These are phyloP conservation scores for Halcyon malimbica DNA, from an alignment of 2,113 vertebrate genomes.

Conservation along the genomic window DNA sequence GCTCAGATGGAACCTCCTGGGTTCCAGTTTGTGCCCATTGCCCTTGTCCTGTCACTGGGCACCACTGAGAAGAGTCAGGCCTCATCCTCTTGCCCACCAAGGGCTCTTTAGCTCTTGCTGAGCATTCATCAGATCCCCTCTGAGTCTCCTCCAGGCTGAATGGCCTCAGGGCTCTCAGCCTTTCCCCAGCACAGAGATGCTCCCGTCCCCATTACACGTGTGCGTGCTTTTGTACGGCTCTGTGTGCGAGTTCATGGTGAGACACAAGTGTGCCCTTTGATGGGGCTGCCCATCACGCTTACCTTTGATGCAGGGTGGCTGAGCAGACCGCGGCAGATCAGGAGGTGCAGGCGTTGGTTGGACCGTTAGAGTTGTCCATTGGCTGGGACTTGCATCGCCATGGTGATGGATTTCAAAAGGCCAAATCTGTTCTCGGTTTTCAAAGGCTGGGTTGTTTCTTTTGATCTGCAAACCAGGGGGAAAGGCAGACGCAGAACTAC, in stretches of 20 bases:
- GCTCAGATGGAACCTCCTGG: background rate
- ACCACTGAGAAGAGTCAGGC: background rate
- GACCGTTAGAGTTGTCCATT: background rate
- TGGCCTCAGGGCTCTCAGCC: background rate
- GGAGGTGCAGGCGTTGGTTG: rapidly evolving
- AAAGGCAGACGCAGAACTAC: background rate
- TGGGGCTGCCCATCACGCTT: background rate
- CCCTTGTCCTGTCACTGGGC: background rate
- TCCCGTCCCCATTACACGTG: background rate
- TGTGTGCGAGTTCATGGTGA: rapidly evolving
- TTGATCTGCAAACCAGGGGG: background rate
- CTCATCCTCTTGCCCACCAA: background rate
- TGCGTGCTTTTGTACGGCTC: background rate
- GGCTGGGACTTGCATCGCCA: background rate
- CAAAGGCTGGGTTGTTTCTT: constrained; percentile 35
- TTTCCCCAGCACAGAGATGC: background rate
- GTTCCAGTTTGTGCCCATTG: background rate
- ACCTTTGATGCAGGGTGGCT: rapidly evolving
- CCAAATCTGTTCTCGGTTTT: background rate
- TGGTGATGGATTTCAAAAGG: constrained; percentile 38
- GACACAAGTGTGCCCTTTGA: background rate
- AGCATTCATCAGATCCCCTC: background rate
- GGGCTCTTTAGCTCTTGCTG: background rate
- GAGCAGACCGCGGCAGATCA: rapidly evolving
- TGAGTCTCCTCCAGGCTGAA: background rate